A percentile compares a stretch with the other conserved stretches of the same genome.
Conservation (phyloP, 2,113 vertebrate species). For the Tautogolabrus adspersus region DNA sequence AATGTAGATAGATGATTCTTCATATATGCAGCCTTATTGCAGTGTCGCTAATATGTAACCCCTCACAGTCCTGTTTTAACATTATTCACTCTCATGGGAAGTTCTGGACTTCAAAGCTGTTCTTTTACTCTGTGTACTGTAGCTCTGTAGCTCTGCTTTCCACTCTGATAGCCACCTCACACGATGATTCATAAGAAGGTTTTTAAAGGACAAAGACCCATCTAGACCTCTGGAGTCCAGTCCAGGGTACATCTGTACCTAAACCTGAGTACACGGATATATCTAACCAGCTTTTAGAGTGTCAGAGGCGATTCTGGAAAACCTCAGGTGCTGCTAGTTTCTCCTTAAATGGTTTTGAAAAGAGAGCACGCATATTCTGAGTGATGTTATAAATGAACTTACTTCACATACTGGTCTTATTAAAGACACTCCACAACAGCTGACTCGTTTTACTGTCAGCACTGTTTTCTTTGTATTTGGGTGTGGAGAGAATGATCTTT, state of each 20-base stretch:
- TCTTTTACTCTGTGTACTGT: constrained; percentile 9
- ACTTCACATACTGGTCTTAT: constrained; percentile 11
- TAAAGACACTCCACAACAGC: constrained; percentile 42
- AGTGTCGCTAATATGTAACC: constrained; percentile 27
- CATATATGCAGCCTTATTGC: constrained; percentile 52
- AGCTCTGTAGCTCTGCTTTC: constrained; percentile 23
- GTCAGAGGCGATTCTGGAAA: constrained; percentile 1
- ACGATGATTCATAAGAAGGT: neutral
- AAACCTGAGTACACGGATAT: neutral
- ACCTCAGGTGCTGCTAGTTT: neutral
- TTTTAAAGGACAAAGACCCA: neutral
- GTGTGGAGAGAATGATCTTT: constrained; percentile 14
- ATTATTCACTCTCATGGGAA: neutral
- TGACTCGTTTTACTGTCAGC: constrained; percentile 4
- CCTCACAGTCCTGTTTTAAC: neutral
- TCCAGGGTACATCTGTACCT: neutral
- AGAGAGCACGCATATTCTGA: neutral
- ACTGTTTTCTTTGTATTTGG: constrained; percentile 11
- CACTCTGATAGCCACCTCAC: constrained; percentile 5
- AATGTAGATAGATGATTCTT: constrained; percentile 24
- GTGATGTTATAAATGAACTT: neutral
- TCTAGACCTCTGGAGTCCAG: neutral
- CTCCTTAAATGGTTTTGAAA: neutral
- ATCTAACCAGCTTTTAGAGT: neutral
- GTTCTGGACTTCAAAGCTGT: neutral